Base-by-base conservation (phyloP, 1,140 invertebrate genomes). In the Heterodera carotae region DNA sequence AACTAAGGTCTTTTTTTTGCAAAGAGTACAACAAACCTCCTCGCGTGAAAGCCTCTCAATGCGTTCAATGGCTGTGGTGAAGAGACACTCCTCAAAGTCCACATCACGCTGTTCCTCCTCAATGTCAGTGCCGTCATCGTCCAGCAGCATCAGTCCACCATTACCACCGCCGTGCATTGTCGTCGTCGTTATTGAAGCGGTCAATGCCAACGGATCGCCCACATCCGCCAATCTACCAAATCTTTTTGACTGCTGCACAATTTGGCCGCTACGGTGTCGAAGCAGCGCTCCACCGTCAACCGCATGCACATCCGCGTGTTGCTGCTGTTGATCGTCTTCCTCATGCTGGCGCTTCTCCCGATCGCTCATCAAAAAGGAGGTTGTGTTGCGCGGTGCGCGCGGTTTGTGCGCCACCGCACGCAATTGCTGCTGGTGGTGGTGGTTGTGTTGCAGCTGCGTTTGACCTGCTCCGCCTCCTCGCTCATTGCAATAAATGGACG, bases 31-130 rank as follows among this genome's bases (percentile, higher is more conserved):
- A 12, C 39, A 12, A 6, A 76, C 75, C 75, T 76, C 33, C 27
- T 76, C 75, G 12, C 75, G 67, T 18, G 75, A 75, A n/a, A 76
- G 75, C 34, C 75, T 43, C 22, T 76, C 34, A 34, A 76, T 76
- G 7, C 75, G 29, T 67, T 76, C 75, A 4, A 76, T 43, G 33
- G 29, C 12, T 12, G 71, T 39, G 69, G 27, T 31, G 68, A 76
- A 76, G 25, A 75, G 36, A 12, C 66, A 31, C 27, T 76, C 75
- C 68, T 76, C 75, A 59, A 71, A 71, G 15, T 76, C 75, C 18
- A 25, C 75, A 12, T 76, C 75, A 22, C 74, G 22, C 22, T 76
- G 68, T n/a, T n/a, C n/a, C 31, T 36, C 34, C 69, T 75, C 69
- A 36, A 22, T 75, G 25, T 68, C 69, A 15, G 34, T 53, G 29